These are phyloP conservation scores for Balanococcus diminutus DNA, from an alignment of 2,888 invertebrate genomes.

Conservation along the genomic window DNA sequence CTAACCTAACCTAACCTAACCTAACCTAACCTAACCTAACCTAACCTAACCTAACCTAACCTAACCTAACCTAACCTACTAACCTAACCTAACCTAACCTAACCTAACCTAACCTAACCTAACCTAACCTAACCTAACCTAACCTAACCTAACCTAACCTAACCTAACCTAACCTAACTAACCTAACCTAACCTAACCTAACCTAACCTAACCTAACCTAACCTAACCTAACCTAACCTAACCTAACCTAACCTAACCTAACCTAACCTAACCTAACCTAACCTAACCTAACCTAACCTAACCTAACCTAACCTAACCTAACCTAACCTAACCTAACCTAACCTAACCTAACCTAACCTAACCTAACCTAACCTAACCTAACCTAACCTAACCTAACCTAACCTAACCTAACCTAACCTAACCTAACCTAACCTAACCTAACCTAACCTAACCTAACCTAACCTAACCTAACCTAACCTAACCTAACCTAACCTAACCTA, in stretches of 20 bases:
- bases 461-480: slow-evolving; percentile 17
- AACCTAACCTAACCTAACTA: slow-evolving; percentile 58
- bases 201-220: slow-evolving; percentile 56
- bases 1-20: slow-evolving; percentile 48
- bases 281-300: slow-evolving; percentile 17
- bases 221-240: slow-evolving; percentile 58
- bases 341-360: slow-evolving; percentile 16
- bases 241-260: slow-evolving; percentile 58
- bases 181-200: slow-evolving; percentile 56
- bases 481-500: slow-evolving; percentile 17
- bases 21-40: slow-evolving; percentile 55
- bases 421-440: slow-evolving; percentile 6
- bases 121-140: slow-evolving; percentile 52
- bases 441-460: not conserved
- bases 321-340: not conserved
- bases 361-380: slow-evolving; percentile 21
- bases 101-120: slow-evolving; percentile 56
- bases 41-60: slow-evolving; percentile 55
- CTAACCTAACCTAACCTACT: slow-evolving; percentile 57
- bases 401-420: slow-evolving; percentile 7
- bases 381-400: slow-evolving; percentile 14
- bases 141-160: slow-evolving; percentile 57
- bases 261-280: slow-evolving; percentile 35
- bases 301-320: slow-evolving; percentile 9
- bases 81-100: slow-evolving; percentile 50